Conservation (phyloP, 2,888 invertebrate species). For the Pterostichus madidus region DNA sequence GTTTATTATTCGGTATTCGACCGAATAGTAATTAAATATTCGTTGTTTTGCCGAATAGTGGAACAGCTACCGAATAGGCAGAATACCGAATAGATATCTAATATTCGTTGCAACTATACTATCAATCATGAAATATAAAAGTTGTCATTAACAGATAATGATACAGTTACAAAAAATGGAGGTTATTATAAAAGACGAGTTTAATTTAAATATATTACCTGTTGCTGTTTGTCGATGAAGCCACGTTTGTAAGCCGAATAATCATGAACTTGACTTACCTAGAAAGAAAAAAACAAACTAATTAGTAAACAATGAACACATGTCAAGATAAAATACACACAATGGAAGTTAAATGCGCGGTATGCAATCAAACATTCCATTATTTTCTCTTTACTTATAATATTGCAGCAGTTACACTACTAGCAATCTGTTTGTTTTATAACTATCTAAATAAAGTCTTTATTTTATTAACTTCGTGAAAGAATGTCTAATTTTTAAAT, state of each 20-base stretch:
- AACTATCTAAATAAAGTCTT: neutral
- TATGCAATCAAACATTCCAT: neutral
- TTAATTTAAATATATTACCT: constrained; percentile 47
- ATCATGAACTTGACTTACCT: constrained; percentile 43
- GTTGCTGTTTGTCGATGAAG: neutral
- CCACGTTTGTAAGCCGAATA: neutral
- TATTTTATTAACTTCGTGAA: constrained; percentile 27
- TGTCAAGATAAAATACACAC: constrained; percentile 7
- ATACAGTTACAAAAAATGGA: too few species aligned
- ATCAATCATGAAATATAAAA: too few species aligned
- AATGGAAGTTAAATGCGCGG: constrained; percentile 18
- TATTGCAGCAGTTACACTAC: too few species aligned
- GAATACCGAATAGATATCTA: too few species aligned
- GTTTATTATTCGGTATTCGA: too few species aligned
- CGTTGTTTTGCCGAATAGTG: too few species aligned
- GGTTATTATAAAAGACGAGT: neutral
- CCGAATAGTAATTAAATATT: too few species aligned
- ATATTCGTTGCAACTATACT: too few species aligned
- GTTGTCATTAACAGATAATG: too few species aligned
- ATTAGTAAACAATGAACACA: constrained; percentile 22
- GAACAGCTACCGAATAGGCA: too few species aligned
- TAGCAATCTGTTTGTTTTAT: neutral
- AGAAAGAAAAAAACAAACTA: constrained; percentile 25
- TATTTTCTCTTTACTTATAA: neutral
- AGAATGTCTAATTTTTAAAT: constrained; percentile 27